Evolutionary conservation across 2,797 vertebrate species (phyloP).

Genomic region (Menidia menidia): DNA sequence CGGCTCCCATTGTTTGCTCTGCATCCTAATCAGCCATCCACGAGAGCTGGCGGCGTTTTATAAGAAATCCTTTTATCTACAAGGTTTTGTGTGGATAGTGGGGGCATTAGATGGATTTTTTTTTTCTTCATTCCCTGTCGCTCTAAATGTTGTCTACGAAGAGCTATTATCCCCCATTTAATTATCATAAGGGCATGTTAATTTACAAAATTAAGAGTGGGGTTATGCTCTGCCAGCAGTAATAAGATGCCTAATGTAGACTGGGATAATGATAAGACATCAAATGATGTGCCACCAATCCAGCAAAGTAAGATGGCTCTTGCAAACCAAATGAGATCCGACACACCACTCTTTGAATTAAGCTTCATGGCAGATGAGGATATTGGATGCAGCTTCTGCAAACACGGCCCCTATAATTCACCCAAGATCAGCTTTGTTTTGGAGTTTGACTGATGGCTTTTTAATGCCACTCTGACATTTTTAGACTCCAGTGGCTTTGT

Average conservation of each 20-base stretch:
- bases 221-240: constrained; percentile 58
- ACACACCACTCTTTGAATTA: constrained; percentile 21
- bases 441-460: constrained; percentile 35
- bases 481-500: constrained; percentile 1
- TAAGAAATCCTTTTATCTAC: constrained; percentile 11
- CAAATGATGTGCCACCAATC: constrained; percentile 47
- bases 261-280: constrained; percentile 62
- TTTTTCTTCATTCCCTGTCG: constrained; percentile 13
- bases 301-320: constrained; percentile 21
- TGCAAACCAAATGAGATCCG: constrained; percentile 49
- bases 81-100: constrained; percentile 6
- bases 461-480: constrained; percentile 5
- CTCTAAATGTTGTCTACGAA: constrained; percentile 47
- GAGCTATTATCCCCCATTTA: constrained; percentile 70
- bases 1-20: constrained; percentile 7
- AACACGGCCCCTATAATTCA: background rate
- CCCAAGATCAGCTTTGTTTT: constrained; percentile 18
- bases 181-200: constrained; percentile 68
- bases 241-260: constrained; percentile 55
- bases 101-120: constrained; percentile 11
- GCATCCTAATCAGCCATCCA: constrained; percentile 20
- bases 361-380: constrained; percentile 4
- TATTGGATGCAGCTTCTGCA: constrained; percentile 10
- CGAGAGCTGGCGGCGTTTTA: constrained; percentile 29
- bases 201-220: constrained; percentile 68